Base-by-base conservation (phyloP, 2,113 vertebrate species). In the Toxotes jaculatrix region DNA sequence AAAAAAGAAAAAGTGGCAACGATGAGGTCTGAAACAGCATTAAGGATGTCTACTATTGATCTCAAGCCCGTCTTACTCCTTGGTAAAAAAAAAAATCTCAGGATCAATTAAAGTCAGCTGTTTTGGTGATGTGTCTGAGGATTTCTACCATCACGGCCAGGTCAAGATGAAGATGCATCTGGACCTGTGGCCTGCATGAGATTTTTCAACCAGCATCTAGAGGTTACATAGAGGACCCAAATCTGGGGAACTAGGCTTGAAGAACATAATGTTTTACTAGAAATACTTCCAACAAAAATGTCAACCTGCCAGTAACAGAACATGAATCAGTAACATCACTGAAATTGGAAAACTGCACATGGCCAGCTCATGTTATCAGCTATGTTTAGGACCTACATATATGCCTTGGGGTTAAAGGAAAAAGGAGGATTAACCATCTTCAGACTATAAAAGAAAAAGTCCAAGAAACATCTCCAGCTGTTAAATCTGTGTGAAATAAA, bases 381-480 rank as follows among this genome's bases (percentile, higher is more conserved):
- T 31, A 60, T 3, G 49, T 51, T 6, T 10, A 36, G 23, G 53
- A 65, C 62, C 12, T 67, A 34, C 23, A 36, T 27, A 12, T 63
- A 10, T 42, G 51, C 62, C 9, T 4, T 13, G 5, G 31, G 12
- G 49, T 38, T 67, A 10, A 72, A 59, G 4, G 36, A 17, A 32
- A 38, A 23, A 42, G 38, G 3, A 6, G 31, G n/a, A 11, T 42
- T 65, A 34, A 47, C 6, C 34, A 42, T n/a, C 45, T 34, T 31
- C 6, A 53, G 34, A 80, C n/a, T 4, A 49, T 77, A 82, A 67
- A 19, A 19, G 31, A 21, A 38, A 59, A 31, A 17, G 23, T 40
- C 5, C 5, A 14, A 62, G 42, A 38, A 80, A 73, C 5, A 62
- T 27, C 53, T 27, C 36, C 2, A 16, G 10, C 55, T 71, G 32